Evolutionary conservation across 1,140 invertebrate genomes (phyloP), one percentile per base, ranked within the genome.

Genomic region (Pachyrhynchus sulphureomaculatus): DNA sequence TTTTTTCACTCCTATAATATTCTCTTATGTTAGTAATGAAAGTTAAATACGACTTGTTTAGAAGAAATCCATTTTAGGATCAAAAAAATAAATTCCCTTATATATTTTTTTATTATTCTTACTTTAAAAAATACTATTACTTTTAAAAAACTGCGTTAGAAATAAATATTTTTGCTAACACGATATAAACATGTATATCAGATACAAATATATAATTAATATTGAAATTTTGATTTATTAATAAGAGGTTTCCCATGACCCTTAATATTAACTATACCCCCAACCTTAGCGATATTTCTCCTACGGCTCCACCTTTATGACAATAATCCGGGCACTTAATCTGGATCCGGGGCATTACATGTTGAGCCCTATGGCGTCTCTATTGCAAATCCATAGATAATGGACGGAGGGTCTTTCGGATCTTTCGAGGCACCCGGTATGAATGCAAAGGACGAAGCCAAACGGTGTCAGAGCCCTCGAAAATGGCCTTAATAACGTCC

Each of bases 261-360:
- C 29, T 21, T 37, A 12, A 32, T 52, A 34, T 33, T 36, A 21
- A 33, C 34, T 37, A 13, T 41, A 15, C 36, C 42, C 23, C 12
- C 5, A 32, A 42, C 48, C 37, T 23, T n/a, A 15, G 33, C 47
- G 39, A 60, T 52, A 60, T 60, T 60, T 60, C 26, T 48, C 59
- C 17, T 6, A 39, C 41, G 23, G 33, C 29, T 54, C 59, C 26
- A 52, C 62, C 62, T 51, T 57, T 63, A 63, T 37, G 45, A 44
- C 53, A 63, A 63, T 57, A 57, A 64, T 57, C 54, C 54, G 32
- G 55, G 48, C 62, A 64, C 62, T 64, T 53, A 64, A 64, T 64
- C 62, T 64, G 54, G 54, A 52, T 64, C 55, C 26, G 41, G 20
- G 37, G 62, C 37, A 53, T 64, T 64, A 64, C 49, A 36, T 20